Percentiles rank a stretch among this genome's conserved stretches.
Evolutionary conservation across 2,888 invertebrate species (phyloP).

Genomic region (Troglohyphantes excavatus): DNA sequence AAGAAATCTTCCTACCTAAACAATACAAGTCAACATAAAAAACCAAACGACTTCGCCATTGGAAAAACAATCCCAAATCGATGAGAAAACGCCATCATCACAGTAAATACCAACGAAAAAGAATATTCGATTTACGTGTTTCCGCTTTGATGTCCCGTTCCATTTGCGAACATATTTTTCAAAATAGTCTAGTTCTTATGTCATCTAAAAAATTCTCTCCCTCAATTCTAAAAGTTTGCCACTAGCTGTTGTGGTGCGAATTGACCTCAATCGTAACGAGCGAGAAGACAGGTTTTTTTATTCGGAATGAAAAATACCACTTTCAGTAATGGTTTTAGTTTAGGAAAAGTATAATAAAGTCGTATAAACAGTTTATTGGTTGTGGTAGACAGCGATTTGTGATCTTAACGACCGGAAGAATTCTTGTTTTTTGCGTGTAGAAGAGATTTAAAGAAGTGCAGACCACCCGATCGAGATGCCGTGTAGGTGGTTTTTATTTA

Average conservation of each 20-base stretch:
- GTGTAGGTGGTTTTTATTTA: too few relatives aligned
- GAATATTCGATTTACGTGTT: not conserved
- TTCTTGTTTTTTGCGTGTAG: too few relatives aligned
- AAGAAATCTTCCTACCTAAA: not conserved
- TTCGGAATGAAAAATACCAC: too few relatives aligned
- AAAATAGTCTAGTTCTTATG: not conserved
- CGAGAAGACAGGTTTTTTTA: not conserved
- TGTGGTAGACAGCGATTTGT: too few relatives aligned
- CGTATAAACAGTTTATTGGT: not conserved
- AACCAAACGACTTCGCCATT: not conserved
- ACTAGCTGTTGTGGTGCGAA: not conserved
- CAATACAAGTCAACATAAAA: too few relatives aligned
- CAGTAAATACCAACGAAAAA: conserved; percentile 6
- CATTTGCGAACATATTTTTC: not conserved
- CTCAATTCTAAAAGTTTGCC: not conserved
- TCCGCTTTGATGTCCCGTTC: too few relatives aligned
- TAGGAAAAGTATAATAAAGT: conserved; percentile 25
- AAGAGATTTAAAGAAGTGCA: too few relatives aligned
- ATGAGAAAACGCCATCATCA: conserved; percentile 1
- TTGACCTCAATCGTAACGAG: conserved; percentile 15
- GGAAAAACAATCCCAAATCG: conserved; percentile 2
- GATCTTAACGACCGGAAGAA: too few relatives aligned
- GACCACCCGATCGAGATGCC: too few relatives aligned
- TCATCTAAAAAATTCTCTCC: too few relatives aligned
- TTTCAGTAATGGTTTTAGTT: conserved; percentile 10